phyloP scores from a whole-genome alignment of 1,140 invertebrate species.

The Heliconius melpomene region DNA sequence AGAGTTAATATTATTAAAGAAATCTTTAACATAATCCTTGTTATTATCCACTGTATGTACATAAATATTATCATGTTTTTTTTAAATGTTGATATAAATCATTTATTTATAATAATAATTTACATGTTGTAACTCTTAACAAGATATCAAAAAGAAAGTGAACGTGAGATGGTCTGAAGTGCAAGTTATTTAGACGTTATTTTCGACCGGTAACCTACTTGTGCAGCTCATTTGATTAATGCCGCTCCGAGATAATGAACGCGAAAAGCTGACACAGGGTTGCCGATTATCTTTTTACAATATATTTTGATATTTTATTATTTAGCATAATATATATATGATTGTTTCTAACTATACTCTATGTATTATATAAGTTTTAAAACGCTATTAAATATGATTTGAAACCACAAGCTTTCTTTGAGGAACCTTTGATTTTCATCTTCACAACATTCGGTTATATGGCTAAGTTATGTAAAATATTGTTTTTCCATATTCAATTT shows the following conservation, averaged over 20 bases:
- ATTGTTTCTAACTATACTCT: neutral
- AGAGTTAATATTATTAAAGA: too few relatives aligned
- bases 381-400: neutral
- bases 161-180: constrained; percentile 28
- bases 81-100: neutral
- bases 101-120: constrained; percentile 18
- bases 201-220: constrained; percentile 39
- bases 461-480: neutral
- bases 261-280: constrained; percentile 25
- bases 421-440: neutral
- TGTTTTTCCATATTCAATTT: neutral
- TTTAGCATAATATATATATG: neutral
- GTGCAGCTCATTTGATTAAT: constrained; percentile 39
- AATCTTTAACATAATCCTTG: too few relatives aligned
- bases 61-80: neutral
- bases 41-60: too few relatives aligned
- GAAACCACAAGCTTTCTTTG: neutral
- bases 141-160: constrained; percentile 42
- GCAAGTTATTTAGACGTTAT: constrained; percentile 42
- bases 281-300: neutral
- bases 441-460: neutral
- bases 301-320: constrained; percentile 1
- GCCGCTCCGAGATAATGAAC: constrained; percentile 31
- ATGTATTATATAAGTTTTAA: neutral
- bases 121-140: constrained; percentile 22